Percentiles rank a stretch among this genome's conserved stretches.
Conservation (phyloP, 2,113 vertebrate species). For the Alaudala cheleensis region DNA sequence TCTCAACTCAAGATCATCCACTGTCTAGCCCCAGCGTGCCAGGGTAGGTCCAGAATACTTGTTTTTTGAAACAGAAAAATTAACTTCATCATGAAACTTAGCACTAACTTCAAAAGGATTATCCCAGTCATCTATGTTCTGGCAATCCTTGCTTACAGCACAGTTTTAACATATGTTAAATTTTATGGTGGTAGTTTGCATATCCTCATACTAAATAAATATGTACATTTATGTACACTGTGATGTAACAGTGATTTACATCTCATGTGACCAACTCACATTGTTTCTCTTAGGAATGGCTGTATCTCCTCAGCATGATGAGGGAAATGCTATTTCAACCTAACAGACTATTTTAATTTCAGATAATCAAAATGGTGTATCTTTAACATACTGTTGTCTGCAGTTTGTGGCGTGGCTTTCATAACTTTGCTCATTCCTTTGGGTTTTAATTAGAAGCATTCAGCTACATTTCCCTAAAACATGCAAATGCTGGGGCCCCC, state of each 20-base stretch:
- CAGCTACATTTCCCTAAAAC: slow-evolving; percentile 3
- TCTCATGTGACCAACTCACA: not conserved
- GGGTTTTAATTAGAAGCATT: slow-evolving; percentile 53
- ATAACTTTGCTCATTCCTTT: slow-evolving; percentile 3
- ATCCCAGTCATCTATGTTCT: not conserved
- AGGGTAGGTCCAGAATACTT: not conserved
- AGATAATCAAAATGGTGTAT: not conserved
- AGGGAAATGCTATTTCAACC: not conserved
- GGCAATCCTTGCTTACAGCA: not conserved
- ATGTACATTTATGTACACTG: not conserved
- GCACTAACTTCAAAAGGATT: not conserved
- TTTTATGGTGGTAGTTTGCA: not conserved
- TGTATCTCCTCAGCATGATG: not conserved
- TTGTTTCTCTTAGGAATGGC: not conserved
- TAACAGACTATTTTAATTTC: not conserved
- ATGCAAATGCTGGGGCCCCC: not conserved
- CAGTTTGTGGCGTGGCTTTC: not conserved
- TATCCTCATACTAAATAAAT: not conserved
- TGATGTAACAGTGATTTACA: not conserved
- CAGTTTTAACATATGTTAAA: slow-evolving; percentile 1
- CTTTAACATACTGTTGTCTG: not conserved
- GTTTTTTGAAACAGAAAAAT: not conserved
- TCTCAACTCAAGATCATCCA: not conserved
- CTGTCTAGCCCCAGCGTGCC: not conserved
- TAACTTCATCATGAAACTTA: not conserved